Base-by-base conservation (phyloP, 2,888 invertebrate genomes). In the Philhelius pedissequus region DNA sequence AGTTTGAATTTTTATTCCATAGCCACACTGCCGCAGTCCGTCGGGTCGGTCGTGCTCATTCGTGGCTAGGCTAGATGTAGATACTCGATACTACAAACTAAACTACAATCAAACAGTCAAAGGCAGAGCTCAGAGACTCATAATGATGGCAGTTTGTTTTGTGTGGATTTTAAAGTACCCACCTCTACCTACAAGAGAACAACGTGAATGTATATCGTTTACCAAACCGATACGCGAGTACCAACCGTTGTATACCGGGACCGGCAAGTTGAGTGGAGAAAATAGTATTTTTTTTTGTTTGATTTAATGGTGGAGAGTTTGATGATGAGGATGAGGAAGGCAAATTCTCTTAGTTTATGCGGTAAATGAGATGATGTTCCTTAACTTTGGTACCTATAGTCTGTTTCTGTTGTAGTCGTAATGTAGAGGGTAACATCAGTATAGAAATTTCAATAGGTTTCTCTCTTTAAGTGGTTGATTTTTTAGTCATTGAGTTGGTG, bases 401-500 rank as follows among this genome's bases (percentile, higher is more conserved):
- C n/a, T n/a, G n/a, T n/a, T n/a, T n/a, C n/a, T n/a, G n/a, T n/a
- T n/a, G n/a, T n/a, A n/a, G n/a, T n/a, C n/a, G n/a, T n/a, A n/a
- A 18, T 4, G 2, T 58, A 22, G 77, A 56, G 5, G 15, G 20
- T 40, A 50, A 40, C n/a, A n/a, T n/a, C n/a, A n/a, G n/a, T 48
- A 18, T 78, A 30, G 52, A 56, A 43, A 40, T 69, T 62, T 62
- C 35, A 64, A 60, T 54, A 43, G 66, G 62, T 8, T 18, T 30
- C 9, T 84, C 84, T 84, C 84, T 84, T 83, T 71, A 68, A 84
- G 75, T 75, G 75, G 52, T 60, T 48, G 7, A 22, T 25, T 6
- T 22, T 54, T 32, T 79, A 45, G 70, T 25, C 45, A 18, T 45
- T 27, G 30, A 45, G 15, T 82, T 66, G 70, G 48, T 68, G 66